Evolutionary conservation across 2,888 invertebrate genomes (phyloP).

Genomic region (Alviniconcha strummeri): DNA sequence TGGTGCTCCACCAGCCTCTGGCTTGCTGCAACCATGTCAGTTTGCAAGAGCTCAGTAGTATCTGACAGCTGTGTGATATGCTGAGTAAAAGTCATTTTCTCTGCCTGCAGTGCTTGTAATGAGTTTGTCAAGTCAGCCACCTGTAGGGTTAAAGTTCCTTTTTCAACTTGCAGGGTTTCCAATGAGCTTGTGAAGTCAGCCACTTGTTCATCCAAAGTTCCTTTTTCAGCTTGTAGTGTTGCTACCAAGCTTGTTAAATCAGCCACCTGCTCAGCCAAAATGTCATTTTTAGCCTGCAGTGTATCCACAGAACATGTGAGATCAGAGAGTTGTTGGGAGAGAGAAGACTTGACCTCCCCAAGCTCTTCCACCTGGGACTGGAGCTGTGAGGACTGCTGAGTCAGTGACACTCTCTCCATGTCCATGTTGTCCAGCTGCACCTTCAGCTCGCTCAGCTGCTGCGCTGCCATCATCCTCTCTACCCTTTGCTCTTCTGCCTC

Average conservation of each 20-base stretch:
- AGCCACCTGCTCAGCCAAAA: constrained; percentile 1
- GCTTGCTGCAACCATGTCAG: too few species aligned
- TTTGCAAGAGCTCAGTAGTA: too few species aligned
- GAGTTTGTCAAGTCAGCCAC: background rate
- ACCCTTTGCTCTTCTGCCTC: constrained; percentile 8
- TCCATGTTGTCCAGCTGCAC: background rate
- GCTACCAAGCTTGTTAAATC: background rate
- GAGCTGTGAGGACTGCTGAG: constrained; percentile 9
- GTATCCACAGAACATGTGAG: background rate
- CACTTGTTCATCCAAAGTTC: background rate
- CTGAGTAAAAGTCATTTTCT: background rate
- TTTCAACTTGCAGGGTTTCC: background rate
- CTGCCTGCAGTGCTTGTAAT: background rate
- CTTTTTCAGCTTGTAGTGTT: background rate
- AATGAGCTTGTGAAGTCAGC: background rate
- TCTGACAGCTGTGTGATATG: background rate
- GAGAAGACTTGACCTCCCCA: background rate
- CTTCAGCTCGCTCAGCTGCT: background rate
- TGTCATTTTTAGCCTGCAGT: background rate
- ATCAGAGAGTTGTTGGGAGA: background rate
- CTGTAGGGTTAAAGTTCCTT: background rate
- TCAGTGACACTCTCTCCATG: background rate
- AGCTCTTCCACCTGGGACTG: background rate
- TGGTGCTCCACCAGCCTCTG: too few species aligned
- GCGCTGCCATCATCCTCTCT: constrained; percentile 9